phyloP scores from a whole-genome alignment of 2,888 invertebrate genomes.

The Drosophila yooni region DNA sequence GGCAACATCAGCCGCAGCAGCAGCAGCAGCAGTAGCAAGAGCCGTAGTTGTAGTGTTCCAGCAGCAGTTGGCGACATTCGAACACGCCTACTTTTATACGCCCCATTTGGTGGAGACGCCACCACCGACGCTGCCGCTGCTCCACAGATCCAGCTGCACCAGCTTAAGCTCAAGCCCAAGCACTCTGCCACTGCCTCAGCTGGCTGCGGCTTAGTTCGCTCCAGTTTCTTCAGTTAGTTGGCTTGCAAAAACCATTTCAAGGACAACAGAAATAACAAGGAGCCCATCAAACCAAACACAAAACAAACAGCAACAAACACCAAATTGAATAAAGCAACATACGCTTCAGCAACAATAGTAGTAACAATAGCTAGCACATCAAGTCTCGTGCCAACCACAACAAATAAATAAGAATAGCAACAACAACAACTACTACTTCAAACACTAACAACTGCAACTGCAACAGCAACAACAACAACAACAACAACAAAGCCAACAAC shows the following conservation, averaged over 20 bases:
- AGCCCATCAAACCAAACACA: conserved; percentile 12
- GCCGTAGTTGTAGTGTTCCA: conserved; percentile 11
- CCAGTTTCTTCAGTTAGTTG: conserved; percentile 49
- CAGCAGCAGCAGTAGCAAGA: conserved; percentile 4
- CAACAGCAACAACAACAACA: conserved; percentile 1
- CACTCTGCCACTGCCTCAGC: conserved; percentile 51
- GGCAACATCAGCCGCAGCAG: conserved; percentile 28
- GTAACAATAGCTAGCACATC: conserved; percentile 37
- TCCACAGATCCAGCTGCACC: conserved; percentile 12
- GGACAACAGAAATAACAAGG: conserved; percentile 8
- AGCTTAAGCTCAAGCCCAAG: conserved; percentile 21
- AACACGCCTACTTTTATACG: conserved; percentile 36
- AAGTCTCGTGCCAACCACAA: conserved; percentile 46
- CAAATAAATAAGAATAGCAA: conserved; percentile 11
- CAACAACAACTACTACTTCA: conserved; percentile 14
- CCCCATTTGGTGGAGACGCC: conserved; percentile 25
- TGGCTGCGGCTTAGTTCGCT: conserved; percentile 57
- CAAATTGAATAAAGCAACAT: conserved; percentile 42
- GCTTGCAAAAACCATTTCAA: conserved; percentile 39
- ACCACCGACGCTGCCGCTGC: conserved; percentile 28
- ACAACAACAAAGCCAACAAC: conserved; percentile 13
- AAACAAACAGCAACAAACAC: conserved; percentile 32
- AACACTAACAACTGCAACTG: conserved; percentile 14
- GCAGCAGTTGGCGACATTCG: conserved; percentile 12
- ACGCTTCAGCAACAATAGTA: conserved; percentile 43